phyloP scores from a whole-genome alignment of 2,888 invertebrate species.

The Coecobrya sp. region DNA sequence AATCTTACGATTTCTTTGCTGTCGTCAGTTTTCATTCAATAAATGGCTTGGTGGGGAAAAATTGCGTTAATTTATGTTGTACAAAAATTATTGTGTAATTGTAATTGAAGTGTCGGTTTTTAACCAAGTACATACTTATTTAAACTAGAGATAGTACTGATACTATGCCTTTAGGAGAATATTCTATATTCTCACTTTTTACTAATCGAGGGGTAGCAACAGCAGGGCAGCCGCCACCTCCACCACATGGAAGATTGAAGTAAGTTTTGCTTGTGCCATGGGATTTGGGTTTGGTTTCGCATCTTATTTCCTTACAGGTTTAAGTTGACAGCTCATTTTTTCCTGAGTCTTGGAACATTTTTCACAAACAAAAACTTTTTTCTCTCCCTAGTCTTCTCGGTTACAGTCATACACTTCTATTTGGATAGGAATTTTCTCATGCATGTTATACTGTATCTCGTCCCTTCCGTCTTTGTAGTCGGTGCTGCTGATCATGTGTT shows the following conservation, averaged over 20 bases:
- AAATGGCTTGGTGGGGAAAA: not conserved
- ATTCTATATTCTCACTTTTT: not conserved
- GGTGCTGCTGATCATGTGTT: slow-evolving; percentile 36
- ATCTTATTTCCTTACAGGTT: slow-evolving; percentile 80
- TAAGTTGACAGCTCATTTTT: slow-evolving; percentile 82
- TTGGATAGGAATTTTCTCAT: not conserved
- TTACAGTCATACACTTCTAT: slow-evolving; percentile 33
- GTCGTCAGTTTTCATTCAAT: slow-evolving; percentile 41
- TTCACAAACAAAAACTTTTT: slow-evolving; percentile 80
- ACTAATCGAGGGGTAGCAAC: slow-evolving; percentile 14
- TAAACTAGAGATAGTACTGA: not conserved
- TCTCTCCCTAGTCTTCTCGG: slow-evolving; percentile 62
- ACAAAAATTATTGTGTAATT: slow-evolving; percentile 21
- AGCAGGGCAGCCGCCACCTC: slow-evolving; percentile 26
- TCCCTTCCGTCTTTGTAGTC: slow-evolving; percentile 49
- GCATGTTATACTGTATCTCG: not conserved
- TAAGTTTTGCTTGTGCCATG: slow-evolving; percentile 75
- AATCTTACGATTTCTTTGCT: slow-evolving; percentile 18
- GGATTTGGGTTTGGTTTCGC: slow-evolving; percentile 81
- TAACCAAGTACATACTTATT: not conserved
- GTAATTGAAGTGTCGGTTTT: slow-evolving; percentile 33
- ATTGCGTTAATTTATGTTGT: slow-evolving; percentile 12
- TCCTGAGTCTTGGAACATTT: slow-evolving; percentile 76
- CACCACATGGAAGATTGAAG: slow-evolving; percentile 69
- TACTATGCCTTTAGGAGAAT: not conserved